Evolutionary conservation across 2,113 vertebrate genomes (phyloP).

Genomic region (Rhinolophus ferrumequinum): DNA sequence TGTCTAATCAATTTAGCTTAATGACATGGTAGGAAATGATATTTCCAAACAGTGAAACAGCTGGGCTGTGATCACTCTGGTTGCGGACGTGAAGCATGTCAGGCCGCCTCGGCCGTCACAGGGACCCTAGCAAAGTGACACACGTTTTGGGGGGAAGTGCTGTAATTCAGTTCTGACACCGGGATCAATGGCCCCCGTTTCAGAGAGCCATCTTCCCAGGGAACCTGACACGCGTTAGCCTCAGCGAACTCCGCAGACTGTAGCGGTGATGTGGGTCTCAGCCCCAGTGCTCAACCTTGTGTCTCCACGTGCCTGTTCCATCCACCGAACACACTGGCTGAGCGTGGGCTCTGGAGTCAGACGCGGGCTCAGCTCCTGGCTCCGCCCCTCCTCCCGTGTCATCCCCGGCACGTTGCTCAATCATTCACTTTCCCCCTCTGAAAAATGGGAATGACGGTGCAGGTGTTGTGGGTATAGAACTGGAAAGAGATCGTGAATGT

Average conservation of each 20-base stretch:
- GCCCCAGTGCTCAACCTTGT: not conserved
- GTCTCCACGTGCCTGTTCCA: not conserved
- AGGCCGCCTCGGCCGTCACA: not conserved
- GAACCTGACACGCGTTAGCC: not conserved
- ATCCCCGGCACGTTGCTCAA: not conserved
- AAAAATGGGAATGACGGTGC: not conserved
- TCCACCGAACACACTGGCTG: rapidly evolving
- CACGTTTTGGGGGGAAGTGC: not conserved
- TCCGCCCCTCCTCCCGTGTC: too few relatives aligned
- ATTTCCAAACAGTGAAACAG: conserved; percentile 65
- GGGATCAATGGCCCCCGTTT: not conserved
- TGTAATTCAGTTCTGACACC: conserved; percentile 32
- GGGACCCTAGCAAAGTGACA: not conserved
- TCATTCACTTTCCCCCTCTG: not conserved
- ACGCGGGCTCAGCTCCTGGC: not conserved
- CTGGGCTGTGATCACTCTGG: not conserved
- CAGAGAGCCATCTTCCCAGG: not conserved
- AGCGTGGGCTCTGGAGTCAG: not conserved
- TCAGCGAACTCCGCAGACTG: not conserved
- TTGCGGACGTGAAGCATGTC: not conserved
- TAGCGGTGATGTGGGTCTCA: rapidly evolving
- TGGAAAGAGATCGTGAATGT: not conserved
- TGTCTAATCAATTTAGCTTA: conserved; percentile 55
- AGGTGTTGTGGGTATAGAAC: not conserved
- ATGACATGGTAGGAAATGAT: conserved; percentile 16